A percentile compares a stretch with the other conserved stretches of the same genome.
These are phyloP conservation scores for Crotalus horridus DNA, from an alignment of 2,113 vertebrate genomes.

Conservation along the genomic window DNA sequence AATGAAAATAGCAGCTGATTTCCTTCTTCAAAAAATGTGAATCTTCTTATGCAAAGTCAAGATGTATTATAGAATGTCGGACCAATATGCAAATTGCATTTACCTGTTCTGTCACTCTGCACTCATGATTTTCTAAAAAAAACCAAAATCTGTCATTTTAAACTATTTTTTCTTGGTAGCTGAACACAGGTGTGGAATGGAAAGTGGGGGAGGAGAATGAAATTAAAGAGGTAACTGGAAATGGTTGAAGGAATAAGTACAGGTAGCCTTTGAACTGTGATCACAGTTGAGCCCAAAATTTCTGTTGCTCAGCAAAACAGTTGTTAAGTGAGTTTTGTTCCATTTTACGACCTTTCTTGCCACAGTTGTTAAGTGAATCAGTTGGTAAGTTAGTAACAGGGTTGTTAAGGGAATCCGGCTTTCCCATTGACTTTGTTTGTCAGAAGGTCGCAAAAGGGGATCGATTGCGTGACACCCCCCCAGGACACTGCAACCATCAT, in stretches of 20 bases:
- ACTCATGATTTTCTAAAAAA: neutral
- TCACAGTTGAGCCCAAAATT: too few species aligned
- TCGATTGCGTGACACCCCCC: too few species aligned
- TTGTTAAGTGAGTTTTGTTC: too few species aligned
- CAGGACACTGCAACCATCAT: too few species aligned
- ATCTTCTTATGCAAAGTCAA: neutral
- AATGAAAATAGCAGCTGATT: neutral
- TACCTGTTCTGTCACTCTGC: neutral
- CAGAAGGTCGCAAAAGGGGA: too few species aligned
- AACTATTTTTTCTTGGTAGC: neutral
- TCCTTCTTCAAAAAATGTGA: neutral
- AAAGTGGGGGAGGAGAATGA: neutral
- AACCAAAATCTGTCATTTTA: neutral
- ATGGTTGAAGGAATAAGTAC: neutral
- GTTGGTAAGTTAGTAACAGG: too few species aligned
- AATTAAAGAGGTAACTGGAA: neutral
- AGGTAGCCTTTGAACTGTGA: too few species aligned
- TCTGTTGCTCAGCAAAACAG: too few species aligned
- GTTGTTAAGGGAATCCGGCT: too few species aligned
- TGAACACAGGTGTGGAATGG: neutral
- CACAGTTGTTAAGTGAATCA: too few species aligned
- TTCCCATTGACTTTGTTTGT: too few species aligned
- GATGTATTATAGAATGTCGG: accelerated
- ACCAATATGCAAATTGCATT: neutral
- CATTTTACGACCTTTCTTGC: too few species aligned